Percentiles rank a stretch among this genome's conserved stretches.
Conservation (phyloP, 2,888 invertebrate species). For the Drosophila trichaetosa region DNA sequence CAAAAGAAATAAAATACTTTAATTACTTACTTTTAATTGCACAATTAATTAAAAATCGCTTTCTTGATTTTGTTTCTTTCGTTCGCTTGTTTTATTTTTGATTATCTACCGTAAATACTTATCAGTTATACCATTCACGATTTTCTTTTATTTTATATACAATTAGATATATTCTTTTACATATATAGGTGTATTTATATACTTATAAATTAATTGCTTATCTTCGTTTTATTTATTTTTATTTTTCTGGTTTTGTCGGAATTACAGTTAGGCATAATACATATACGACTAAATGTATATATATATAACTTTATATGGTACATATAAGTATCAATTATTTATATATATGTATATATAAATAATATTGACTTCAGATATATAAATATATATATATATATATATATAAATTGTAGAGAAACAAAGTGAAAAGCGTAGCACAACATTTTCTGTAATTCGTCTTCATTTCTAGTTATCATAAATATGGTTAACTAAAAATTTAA, state of each 20-base stretch:
- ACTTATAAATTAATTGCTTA: constrained; percentile 64
- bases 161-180: constrained; percentile 66
- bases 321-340: constrained; percentile 67
- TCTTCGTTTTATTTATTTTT: constrained; percentile 6
- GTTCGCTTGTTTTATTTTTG: constrained; percentile 71
- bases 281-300: constrained; percentile 34
- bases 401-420: constrained; percentile 50
- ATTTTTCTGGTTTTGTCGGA: constrained; percentile 24
- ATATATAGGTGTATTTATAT: constrained; percentile 67
- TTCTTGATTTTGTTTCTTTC: constrained; percentile 3
- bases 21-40: neutral
- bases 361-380: constrained; percentile 57
- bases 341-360: constrained; percentile 51
- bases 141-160: constrained; percentile 61
- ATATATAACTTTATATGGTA: constrained; percentile 59
- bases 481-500: constrained; percentile 13
- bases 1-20: neutral
- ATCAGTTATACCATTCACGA: constrained; percentile 61
- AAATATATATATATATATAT: constrained; percentile 43
- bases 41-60: neutral
- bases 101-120: constrained; percentile 80
- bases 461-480: neutral
- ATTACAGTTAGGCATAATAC: constrained; percentile 60
- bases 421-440: constrained; percentile 72
- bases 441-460: constrained; percentile 36